Percentiles rank a stretch among this genome's conserved stretches.
These are phyloP conservation scores for Venusia cambrica DNA, from an alignment of 2,888 invertebrate genomes.

Conservation along the genomic window DNA sequence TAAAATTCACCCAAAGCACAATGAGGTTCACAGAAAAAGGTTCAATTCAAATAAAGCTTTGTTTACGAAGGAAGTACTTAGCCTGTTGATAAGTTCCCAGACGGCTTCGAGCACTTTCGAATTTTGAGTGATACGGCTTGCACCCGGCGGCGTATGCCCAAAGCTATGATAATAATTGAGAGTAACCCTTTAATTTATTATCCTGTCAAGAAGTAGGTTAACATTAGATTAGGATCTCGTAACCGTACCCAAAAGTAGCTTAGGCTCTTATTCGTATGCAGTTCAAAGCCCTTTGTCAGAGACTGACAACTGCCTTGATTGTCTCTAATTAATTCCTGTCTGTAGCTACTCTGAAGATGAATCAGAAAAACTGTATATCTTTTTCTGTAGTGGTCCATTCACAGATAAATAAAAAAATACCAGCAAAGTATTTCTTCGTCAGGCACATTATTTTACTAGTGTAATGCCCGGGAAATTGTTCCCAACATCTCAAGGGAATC, in stretches of 20 bases:
- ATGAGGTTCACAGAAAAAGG: background rate
- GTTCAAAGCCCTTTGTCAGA: conserved; percentile 27
- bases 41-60: conserved; percentile 9
- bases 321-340: conserved; percentile 20
- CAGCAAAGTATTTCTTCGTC: too few relatives aligned
- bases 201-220: conserved; percentile 11
- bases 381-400: conserved; percentile 2
- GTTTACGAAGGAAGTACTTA: conserved; percentile 14
- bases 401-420: too few relatives aligned
- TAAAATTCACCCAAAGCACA: too few relatives aligned
- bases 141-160: conserved; percentile 6
- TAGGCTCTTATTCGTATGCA: conserved; percentile 8
- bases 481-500: too few relatives aligned
- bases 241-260: conserved; percentile 10
- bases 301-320: conserved; percentile 14
- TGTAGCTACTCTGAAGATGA: conserved; percentile 16
- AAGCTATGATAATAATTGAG: too few relatives aligned
- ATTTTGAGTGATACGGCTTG: background rate
- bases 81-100: conserved; percentile 6
- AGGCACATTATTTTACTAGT: too few relatives aligned
- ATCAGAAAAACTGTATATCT: conserved; percentile 7
- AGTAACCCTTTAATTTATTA: background rate
- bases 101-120: conserved; percentile 5
- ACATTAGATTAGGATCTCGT: conserved; percentile 16
- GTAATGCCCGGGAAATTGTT: too few relatives aligned